Base-by-base conservation (phyloP, 2,797 vertebrate species). In the Takifugu rubripes region DNA sequence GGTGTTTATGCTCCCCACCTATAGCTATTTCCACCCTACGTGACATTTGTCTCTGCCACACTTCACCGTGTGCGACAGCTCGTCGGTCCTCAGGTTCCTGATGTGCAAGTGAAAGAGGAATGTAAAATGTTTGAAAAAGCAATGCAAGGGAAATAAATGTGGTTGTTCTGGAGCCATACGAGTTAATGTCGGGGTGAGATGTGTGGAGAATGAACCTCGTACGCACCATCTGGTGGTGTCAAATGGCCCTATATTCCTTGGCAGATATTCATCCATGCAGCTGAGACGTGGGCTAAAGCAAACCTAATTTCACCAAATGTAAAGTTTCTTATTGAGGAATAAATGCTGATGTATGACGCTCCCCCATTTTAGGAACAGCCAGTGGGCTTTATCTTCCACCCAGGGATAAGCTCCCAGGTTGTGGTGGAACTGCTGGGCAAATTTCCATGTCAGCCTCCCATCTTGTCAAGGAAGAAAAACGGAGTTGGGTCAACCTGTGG, bases 221-320 rank as follows among this genome's bases (percentile, higher is more conserved):
- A 73, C 56, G 54, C 54, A 72, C 72, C 74, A 81, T 81, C 72
- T 79, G 76, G 45, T 57, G 46, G 52, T 42, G 36, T 52, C 46
- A 69, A 74, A 61, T 1, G 0, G 61, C 29, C 52, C 56, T 47
- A 48, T 67, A 70, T 62, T 77, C 50, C 24, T 66, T 76, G 68
- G 74, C 75, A 62, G 57, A 61, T 43, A 54, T 66, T 64, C 11
- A 44, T 52, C 48, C 24, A 25, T 66, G 54, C 43, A 74, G 58
- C 50, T 49, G 36, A 70, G 59, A 78, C 61, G 61, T 66, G 62
- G 48, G 60, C 53, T 58, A 50, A 67, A 75, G 36, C 48, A 36
- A 63, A 61, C 27, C 33, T 47, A 56, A 36, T 25, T 56, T 63
- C 56, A 58, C 63, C 60, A 81, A 79, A 75, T 64, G 54, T 59